Conservation (phyloP, 30 jellyfish, hydroid and myxozoan genomes). For the Chrysaora quinquecirrha region DNA sequence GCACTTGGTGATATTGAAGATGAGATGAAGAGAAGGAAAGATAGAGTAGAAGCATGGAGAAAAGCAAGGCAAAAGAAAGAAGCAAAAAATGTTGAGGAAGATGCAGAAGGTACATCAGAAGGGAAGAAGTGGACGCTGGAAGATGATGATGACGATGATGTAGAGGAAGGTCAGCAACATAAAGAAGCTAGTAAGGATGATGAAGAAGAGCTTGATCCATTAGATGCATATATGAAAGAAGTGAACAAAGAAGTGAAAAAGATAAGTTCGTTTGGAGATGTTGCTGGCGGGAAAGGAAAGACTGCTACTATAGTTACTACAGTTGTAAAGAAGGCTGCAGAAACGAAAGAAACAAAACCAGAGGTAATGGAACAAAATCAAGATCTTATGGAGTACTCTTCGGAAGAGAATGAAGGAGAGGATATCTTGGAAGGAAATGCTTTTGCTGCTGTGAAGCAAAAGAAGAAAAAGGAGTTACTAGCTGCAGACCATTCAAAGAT, state of each 20-base stretch:
- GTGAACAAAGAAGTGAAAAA: slow-evolving; percentile 87
- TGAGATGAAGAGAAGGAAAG: slow-evolving; percentile 92
- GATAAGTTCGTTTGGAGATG: slow-evolving; percentile 54
- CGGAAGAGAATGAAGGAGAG: slow-evolving; percentile 86
- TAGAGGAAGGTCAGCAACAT: slow-evolving; percentile 20
- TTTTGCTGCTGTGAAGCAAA: slow-evolving; percentile 74
- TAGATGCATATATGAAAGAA: slow-evolving; percentile 96
- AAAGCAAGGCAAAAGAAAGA: slow-evolving; percentile 69
- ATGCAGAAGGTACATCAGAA: slow-evolving; percentile 33
- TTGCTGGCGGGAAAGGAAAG: slow-evolving; percentile 57
- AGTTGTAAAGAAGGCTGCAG: slow-evolving; percentile 75
- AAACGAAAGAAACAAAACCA: slow-evolving; percentile 61
- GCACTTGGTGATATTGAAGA: slow-evolving; percentile 80
- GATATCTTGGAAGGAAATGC: slow-evolving; percentile 80
- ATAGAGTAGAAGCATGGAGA: slow-evolving; percentile 98
- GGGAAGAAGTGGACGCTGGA: slow-evolving; percentile 91
- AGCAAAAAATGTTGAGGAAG: slow-evolving; percentile 2
- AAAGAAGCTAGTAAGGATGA: slow-evolving; percentile 47
- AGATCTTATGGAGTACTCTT: slow-evolving; percentile 95
- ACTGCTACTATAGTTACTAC: slow-evolving; percentile 90
- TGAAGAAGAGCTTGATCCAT: slow-evolving; percentile 91
- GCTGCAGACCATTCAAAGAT: slow-evolving; percentile 96
- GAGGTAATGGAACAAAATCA: slow-evolving; percentile 98
- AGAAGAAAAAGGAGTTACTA: slow-evolving; percentile 83
- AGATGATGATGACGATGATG: slow-evolving; percentile 96